Conservation (phyloP, 2,797 vertebrate genomes). For the Danio kyathit region DNA sequence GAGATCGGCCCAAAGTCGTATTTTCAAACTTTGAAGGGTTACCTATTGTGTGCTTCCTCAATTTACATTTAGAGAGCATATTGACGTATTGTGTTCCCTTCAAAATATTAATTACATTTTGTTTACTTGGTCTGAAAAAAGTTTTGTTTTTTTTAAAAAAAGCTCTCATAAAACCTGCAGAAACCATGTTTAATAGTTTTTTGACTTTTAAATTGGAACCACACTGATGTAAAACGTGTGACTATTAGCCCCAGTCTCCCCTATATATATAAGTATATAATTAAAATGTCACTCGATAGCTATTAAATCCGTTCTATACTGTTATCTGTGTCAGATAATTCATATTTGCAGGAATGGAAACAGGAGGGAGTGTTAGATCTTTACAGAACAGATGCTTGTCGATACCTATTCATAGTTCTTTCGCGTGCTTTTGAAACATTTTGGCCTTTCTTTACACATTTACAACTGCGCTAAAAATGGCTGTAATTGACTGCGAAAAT, state of each 20-base stretch:
- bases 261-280: slow-evolving; percentile 1
- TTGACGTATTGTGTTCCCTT: background rate
- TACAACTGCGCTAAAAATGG: slow-evolving; percentile 46
- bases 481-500: slow-evolving; percentile 54
- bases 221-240: background rate
- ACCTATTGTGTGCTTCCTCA: background rate
- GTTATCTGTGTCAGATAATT: slow-evolving; percentile 21
- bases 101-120: background rate
- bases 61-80: background rate
- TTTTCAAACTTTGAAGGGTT: background rate
- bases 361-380: slow-evolving; percentile 5
- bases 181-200: background rate
- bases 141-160: background rate
- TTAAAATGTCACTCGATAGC: background rate
- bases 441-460: slow-evolving; percentile 32
- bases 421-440: slow-evolving; percentile 23
- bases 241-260: slow-evolving; percentile 21
- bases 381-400: slow-evolving; percentile 49
- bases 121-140: background rate
- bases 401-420: slow-evolving; percentile 40
- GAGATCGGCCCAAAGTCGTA: background rate
- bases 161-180: background rate
- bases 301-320: slow-evolving; percentile 9
- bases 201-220: background rate
- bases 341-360: background rate